These are phyloP conservation scores for Unio delphinus DNA, from an alignment of 2,888 invertebrate species.

Conservation along the genomic window DNA sequence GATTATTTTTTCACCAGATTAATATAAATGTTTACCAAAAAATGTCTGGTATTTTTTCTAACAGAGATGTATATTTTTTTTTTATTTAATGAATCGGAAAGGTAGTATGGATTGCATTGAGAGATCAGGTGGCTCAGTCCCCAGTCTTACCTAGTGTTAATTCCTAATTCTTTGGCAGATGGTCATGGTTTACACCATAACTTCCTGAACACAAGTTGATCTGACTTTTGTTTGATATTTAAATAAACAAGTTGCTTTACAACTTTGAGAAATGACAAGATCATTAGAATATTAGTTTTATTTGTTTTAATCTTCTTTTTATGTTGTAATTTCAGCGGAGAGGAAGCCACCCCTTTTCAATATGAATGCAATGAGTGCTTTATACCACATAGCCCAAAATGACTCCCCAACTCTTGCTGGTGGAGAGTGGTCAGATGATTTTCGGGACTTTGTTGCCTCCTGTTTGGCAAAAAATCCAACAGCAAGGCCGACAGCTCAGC, in stretches of 20 bases:
- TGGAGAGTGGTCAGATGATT: conserved; percentile 80
- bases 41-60: neutral
- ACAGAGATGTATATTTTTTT: neutral
- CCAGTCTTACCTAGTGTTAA: no score
- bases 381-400: conserved; percentile 99
- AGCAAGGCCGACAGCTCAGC: conserved; percentile 89
- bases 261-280: neutral
- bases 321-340: conserved; percentile 80
- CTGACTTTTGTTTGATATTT: no score
- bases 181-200: no score
- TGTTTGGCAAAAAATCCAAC: conserved; percentile 94
- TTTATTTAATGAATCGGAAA: neutral
- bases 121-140: no score
- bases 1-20: no score
- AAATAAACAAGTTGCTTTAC: neutral
- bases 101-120: no score
- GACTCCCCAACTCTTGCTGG: conserved; percentile 88
- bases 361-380: conserved; percentile 99
- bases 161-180: no score
- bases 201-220: no score
- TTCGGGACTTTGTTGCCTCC: conserved; percentile 94
- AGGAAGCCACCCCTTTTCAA: conserved; percentile 98
- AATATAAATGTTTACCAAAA: neutral
- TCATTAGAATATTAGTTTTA: neutral
- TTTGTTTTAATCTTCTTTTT: neutral